Conservation (phyloP, 2,113 vertebrate species). For the Halichoeres trimaculatus region DNA sequence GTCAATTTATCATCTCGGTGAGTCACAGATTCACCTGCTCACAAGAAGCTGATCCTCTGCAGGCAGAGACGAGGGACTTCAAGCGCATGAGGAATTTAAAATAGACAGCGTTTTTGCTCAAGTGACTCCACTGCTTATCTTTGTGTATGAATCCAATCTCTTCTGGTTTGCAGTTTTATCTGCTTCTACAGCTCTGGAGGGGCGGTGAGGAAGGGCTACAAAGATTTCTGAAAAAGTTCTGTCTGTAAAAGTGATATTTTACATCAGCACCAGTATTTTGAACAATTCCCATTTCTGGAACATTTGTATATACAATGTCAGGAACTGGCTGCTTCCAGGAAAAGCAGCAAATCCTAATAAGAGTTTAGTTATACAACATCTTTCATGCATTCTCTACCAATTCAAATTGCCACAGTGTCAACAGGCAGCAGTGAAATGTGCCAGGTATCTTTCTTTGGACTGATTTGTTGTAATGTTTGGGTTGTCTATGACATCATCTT, state of each 20-base stretch:
- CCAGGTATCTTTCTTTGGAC: no score
- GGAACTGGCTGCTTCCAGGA: no score
- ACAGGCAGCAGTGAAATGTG: no score
- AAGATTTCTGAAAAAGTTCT: background rate
- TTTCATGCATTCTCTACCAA: no score
- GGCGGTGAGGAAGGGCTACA: background rate
- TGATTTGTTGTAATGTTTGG: no score
- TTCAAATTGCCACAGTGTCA: no score
- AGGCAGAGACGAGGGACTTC: conserved; percentile 24
- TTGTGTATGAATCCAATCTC: conserved; percentile 30
- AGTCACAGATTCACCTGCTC: conserved; percentile 60
- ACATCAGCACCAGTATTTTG: background rate
- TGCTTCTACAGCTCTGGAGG: background rate
- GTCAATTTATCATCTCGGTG: conserved; percentile 66
- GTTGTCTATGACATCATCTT: no score
- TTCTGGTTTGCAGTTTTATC: conserved; percentile 23
- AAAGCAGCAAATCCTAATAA: no score
- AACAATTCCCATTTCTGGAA: no score
- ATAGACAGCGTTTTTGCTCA: conserved; percentile 61
- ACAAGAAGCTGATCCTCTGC: conserved; percentile 56
- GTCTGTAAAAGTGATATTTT: no score
- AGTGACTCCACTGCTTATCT: conserved; percentile 53
- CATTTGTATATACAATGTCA: no score
- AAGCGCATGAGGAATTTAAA: conserved; percentile 51
- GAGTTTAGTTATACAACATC: no score